Evolutionary conservation across 2,797 vertebrate species (phyloP).

Genomic region (Steatocranus sp.): DNA sequence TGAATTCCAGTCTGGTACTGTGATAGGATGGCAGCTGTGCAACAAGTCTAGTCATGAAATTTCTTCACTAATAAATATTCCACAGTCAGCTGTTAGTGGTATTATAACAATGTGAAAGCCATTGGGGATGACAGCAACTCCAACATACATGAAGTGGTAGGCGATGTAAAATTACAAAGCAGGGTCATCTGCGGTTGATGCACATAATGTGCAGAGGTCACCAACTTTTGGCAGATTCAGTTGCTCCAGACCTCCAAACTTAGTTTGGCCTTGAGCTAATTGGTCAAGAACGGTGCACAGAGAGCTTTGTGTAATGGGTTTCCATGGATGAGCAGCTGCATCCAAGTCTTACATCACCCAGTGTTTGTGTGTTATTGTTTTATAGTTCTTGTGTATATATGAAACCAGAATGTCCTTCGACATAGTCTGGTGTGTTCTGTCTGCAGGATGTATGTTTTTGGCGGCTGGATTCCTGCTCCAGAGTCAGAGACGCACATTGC

Average conservation of each 20-base stretch:
- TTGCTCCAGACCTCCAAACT: not conserved
- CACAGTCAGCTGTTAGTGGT: not conserved
- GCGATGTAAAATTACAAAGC: not conserved
- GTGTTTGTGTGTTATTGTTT: not conserved
- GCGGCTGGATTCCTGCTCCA: slow-evolving; percentile 90
- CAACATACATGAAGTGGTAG: not conserved
- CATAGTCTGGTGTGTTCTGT: not conserved
- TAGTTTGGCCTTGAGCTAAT: not conserved
- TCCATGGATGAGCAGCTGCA: not conserved
- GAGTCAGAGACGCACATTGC: slow-evolving; percentile 67
- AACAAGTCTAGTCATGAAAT: not conserved
- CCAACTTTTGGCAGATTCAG: not conserved
- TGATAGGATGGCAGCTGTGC: not conserved
- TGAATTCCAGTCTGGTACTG: not conserved
- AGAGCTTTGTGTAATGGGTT: not conserved
- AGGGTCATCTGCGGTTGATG: not conserved
- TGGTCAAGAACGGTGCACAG: not conserved
- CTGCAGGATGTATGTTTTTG: slow-evolving; percentile 94
- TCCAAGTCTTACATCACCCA: not conserved
- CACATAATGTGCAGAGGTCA: not conserved
- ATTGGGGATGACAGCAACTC: not conserved
- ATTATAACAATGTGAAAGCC: not conserved
- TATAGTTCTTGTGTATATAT: not conserved
- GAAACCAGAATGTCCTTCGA: not conserved
- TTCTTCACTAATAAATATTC: not conserved